Evolutionary conservation across 2,888 invertebrate genomes (phyloP), one percentile per base, ranked within the genome.

Genomic region (Spilosoma lubricipeda): DNA sequence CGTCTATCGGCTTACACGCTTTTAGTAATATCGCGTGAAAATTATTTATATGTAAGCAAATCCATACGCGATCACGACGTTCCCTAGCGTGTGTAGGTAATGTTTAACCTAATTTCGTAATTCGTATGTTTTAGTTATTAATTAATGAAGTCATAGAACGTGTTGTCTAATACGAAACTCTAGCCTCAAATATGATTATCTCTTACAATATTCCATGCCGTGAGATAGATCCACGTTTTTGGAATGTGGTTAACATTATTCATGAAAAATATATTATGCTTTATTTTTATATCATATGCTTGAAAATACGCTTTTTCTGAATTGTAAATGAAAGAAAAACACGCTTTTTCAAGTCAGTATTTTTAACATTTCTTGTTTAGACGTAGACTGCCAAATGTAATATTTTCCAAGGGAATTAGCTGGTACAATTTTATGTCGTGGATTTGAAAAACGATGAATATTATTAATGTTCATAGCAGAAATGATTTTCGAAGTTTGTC

Each of bases 1-100:
- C 82, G 79, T 85, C 86, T 89, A 89, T 90, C 89, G 85, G 88
- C 87, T 90, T 90, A 89, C 86, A 80, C 81, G 83, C 82, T 89
- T 86, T 85, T 79, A 82, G 79, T 87, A 86, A 83, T 86, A 85
- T 82, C 80, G 85, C 80, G 85, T 86, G 83, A 86, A 89, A 87
- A 89, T 90, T 88, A 87, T 87, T 87, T 87, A 83, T 84, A 83
- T 86, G 82, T 85, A 82, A 83, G 82, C 82, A 85, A 85, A 82
- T 80, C 85, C 82, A 82, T 77, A 82, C 82, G 83, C 85, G 85
- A 88, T 90, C 88, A 86, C 75, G 71, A 77, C 70, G 77, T 73
- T 78, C 77, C 78, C 67, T 67, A 23, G 45, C 66, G 73, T 74
- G 56, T 72, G 71, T 71, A 81, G 77, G 75, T 71, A 76, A 79